Evolutionary conservation across 2,797 vertebrate genomes (phyloP).

Genomic region (Cuculus canorus): DNA sequence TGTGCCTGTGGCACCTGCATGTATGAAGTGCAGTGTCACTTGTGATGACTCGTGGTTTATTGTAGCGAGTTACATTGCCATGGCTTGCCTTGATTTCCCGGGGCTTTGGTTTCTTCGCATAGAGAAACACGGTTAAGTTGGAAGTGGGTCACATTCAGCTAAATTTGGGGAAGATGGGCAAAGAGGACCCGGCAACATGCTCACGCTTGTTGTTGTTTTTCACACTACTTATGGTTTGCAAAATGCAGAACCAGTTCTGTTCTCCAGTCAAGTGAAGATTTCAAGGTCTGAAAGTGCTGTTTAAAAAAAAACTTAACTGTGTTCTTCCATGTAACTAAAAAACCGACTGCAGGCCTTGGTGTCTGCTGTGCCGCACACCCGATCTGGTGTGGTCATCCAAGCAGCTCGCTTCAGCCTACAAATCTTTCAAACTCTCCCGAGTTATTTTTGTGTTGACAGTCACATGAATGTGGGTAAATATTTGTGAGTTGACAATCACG

Average conservation of each 20-base stretch:
- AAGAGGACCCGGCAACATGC: not conserved
- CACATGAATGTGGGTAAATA: not conserved
- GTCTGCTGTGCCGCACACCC: not conserved
- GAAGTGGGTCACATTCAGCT: constrained; percentile 13
- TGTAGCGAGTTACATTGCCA: not conserved
- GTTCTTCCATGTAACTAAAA: not conserved
- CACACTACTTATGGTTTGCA: not conserved
- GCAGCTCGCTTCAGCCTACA: not conserved
- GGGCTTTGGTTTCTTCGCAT: not conserved
- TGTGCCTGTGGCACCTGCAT: not conserved
- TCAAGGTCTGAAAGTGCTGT: not conserved
- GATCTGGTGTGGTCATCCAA: not conserved
- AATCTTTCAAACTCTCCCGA: not conserved
- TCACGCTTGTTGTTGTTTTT: constrained; percentile 18
- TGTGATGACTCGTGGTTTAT: not conserved
- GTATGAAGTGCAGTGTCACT: not conserved
- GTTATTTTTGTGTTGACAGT: not conserved
- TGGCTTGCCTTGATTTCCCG: not conserved
- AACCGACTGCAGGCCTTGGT: not conserved
- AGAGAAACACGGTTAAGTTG: not conserved
- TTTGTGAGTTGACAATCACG: not conserved
- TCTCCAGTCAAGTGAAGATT: not conserved
- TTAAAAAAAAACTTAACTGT: not conserved
- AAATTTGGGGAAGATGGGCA: constrained; percentile 10
- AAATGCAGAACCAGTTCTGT: not conserved